Base-by-base conservation (phyloP, 2,113 vertebrate genomes). In the Tyto alba region DNA sequence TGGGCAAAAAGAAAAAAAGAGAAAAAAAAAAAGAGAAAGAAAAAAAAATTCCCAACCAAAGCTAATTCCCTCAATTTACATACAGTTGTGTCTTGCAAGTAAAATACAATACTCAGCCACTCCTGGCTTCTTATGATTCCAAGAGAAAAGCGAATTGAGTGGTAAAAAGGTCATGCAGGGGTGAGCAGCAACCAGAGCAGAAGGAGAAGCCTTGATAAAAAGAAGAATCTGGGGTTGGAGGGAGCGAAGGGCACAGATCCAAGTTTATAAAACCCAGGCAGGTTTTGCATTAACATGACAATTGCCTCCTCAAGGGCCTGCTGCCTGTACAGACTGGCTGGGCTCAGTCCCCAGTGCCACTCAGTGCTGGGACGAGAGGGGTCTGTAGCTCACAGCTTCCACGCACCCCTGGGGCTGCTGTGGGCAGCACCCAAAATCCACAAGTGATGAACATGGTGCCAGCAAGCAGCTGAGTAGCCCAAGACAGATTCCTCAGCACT, bases 41-140 rank as follows among this genome's bases (percentile, higher is more conserved):
- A 29, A 50, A 29, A 59, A 67, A 60, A 67, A 82, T 66, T 2
- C 1, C 3, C 25, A 68, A 3, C 13, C 36, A 30, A 68, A 79
- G 29, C 29, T 29, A 73, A 94, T 89, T 72, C 45, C 25, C 29
- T 88, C 48, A 15, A 53, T 91, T 94, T 85, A 88, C 41, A 85
- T 29, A 32, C 26, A 45, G 38, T 73, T 88, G 57, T 72, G 63
- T 62, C 87, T 88, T 83, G 67, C 85, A 88, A 75, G 66, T 62
- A 66, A 91, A 96, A 79, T 23, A 76, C 2, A 23, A 50, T 45
- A 67, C 85, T 88, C 45, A 62, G 45, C 50, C 71, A 7, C 38
- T 82, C 69, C n/a, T 16, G 10, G 40, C 30, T 57, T 41, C 71
- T 74, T 78, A 30, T 41, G 50, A 9, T 25, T 43, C 53, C 77